phyloP scores from a whole-genome alignment of 2,888 invertebrate genomes.

The Pecten maximus region DNA sequence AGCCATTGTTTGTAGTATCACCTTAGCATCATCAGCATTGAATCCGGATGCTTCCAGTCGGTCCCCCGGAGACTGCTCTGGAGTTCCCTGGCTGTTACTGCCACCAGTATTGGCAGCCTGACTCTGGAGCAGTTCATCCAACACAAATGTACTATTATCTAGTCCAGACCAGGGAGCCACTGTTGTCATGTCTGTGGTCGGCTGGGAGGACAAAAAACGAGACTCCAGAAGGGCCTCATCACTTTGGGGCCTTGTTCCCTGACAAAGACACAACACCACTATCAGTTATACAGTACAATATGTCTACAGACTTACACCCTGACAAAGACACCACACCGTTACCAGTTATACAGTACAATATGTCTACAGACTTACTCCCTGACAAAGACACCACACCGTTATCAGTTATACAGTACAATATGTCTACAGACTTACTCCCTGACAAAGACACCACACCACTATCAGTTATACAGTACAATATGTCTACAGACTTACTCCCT shows the following conservation, averaged over 20 bases:
- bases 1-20: constrained; percentile 44
- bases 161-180: constrained; percentile 16
- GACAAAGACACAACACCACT: not conserved
- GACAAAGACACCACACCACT: no score
- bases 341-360: no score
- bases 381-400: no score
- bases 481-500: constrained; percentile 59
- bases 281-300: no score
- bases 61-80: constrained; percentile 54
- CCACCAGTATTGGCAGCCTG: constrained; percentile 37
- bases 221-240: not conserved
- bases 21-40: constrained; percentile 64
- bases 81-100: not conserved
- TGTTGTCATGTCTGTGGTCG: not conserved
- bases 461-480: no score
- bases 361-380: no score
- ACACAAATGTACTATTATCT: constrained; percentile 28
- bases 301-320: no score
- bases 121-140: constrained; percentile 39
- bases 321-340: no score
- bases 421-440: no score
- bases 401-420: no score
- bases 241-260: constrained; percentile 51
- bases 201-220: not conserved
- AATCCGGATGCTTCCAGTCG: constrained; percentile 68